A percentile compares a stretch with the other conserved stretches of the same genome.
These are phyloP conservation scores for Bombus turneri DNA, from an alignment of 1,140 invertebrate species.

Conservation along the genomic window DNA sequence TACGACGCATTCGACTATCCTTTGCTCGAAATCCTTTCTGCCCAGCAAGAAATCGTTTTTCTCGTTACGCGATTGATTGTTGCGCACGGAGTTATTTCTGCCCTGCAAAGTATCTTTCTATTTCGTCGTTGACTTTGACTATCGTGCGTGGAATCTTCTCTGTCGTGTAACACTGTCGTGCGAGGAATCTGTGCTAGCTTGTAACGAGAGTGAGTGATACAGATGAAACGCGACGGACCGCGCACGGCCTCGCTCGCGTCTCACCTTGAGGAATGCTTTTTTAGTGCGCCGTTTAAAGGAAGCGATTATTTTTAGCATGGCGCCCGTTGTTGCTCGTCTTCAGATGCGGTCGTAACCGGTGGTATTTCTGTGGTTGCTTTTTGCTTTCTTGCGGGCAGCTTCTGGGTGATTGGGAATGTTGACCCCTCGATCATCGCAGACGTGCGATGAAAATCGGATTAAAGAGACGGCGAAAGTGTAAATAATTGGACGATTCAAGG, in stretches of 20 bases:
- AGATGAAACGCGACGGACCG: neutral
- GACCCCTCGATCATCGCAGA: neutral
- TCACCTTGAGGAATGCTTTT: conserved; percentile 8
- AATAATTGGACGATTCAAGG: neutral
- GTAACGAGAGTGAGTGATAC: conserved; percentile 2
- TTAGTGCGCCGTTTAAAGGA: neutral
- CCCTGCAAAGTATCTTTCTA: neutral
- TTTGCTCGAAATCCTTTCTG: neutral
- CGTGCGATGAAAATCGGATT: neutral
- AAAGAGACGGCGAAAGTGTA: neutral
- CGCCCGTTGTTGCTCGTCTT: neutral
- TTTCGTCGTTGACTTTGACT: neutral
- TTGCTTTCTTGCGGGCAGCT: neutral
- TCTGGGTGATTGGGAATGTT: neutral
- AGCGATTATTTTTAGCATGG: conserved; percentile 27
- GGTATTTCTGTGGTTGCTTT: neutral
- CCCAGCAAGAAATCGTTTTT: neutral
- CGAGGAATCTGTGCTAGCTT: neutral
- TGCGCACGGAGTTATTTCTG: neutral
- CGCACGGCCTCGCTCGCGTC: neutral
- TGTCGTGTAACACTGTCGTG: neutral
- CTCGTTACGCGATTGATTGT: neutral
- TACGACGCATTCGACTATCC: neutral
- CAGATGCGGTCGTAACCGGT: neutral
- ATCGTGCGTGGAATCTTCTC: neutral